Evolutionary conservation across 2,797 vertebrate genomes (phyloP).

Genomic region (Melanotaenia trifasciata): DNA sequence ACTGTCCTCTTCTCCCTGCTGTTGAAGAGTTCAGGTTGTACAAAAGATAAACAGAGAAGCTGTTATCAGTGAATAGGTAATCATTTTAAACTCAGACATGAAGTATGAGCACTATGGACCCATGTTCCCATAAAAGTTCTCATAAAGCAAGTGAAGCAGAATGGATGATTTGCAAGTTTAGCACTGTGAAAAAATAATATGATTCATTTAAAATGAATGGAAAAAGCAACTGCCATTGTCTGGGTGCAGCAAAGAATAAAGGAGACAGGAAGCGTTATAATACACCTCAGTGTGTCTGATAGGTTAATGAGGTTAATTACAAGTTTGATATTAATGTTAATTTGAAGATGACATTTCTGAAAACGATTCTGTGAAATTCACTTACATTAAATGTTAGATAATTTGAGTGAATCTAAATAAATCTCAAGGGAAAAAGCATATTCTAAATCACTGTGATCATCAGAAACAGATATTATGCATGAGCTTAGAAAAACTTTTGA

Average conservation of each 20-base stretch:
- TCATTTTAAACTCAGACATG: conserved; percentile 13
- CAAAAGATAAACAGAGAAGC: conserved; percentile 36
- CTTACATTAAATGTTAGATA: background rate
- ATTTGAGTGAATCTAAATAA: background rate
- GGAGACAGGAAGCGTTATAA: background rate
- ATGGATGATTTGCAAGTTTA: background rate
- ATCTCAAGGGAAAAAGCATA: background rate
- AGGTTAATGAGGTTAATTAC: background rate
- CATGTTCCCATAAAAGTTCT: background rate
- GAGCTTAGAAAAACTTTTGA: background rate
- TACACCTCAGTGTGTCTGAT: background rate
- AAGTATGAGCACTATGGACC: background rate
- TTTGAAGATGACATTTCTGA: background rate
- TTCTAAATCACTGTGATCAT: background rate
- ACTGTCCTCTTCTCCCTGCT: conserved; percentile 32
- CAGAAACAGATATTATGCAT: background rate
- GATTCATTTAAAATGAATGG: background rate
- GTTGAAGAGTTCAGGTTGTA: conserved; percentile 34
- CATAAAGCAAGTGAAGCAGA: background rate
- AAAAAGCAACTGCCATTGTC: background rate
- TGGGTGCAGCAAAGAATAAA: background rate
- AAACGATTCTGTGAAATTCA: background rate
- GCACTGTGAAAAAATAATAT: background rate
- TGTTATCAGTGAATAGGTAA: conserved; percentile 20
- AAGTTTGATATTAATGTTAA: background rate